These are phyloP conservation scores for Entomyzon cyanotis DNA, from an alignment of 2,113 vertebrate genomes.

Conservation along the genomic window DNA sequence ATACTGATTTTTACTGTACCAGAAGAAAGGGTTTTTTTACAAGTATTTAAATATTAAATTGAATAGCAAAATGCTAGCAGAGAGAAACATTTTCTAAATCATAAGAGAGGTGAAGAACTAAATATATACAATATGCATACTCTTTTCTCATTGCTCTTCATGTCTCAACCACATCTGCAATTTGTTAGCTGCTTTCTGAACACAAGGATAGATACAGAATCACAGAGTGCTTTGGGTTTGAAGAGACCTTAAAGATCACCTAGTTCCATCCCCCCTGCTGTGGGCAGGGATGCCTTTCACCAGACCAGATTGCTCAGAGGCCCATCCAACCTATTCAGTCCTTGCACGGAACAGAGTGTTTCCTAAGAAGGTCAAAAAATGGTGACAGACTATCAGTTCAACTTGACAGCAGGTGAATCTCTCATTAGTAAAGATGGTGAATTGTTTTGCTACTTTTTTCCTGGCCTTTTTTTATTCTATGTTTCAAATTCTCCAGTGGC, in stretches of 20 bases:
- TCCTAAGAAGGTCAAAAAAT: neutral
- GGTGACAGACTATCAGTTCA: neutral
- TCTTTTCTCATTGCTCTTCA: neutral
- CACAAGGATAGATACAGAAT: neutral
- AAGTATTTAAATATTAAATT: constrained; percentile 7
- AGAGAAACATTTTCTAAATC: neutral
- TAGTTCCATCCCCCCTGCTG: neutral
- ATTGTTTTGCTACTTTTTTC: neutral
- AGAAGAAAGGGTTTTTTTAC: neutral
- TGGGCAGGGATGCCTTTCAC: neutral
- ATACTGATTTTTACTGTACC: neutral
- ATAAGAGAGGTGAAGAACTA: neutral
- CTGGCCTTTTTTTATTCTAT: neutral
- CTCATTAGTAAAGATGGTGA: neutral
- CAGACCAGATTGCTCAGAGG: neutral
- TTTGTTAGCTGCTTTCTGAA: neutral
- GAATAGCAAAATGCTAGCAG: neutral
- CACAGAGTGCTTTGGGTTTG: neutral
- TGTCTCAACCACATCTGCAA: neutral
- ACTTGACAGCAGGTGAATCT: neutral
- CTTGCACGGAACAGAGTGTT: neutral
- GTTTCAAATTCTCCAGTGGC: neutral
- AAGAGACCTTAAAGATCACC: neutral
- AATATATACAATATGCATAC: neutral
- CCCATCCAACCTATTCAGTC: neutral